Base-by-base conservation (phyloP, 2,113 vertebrate genomes). In the Neolamprologus sp. region DNA sequence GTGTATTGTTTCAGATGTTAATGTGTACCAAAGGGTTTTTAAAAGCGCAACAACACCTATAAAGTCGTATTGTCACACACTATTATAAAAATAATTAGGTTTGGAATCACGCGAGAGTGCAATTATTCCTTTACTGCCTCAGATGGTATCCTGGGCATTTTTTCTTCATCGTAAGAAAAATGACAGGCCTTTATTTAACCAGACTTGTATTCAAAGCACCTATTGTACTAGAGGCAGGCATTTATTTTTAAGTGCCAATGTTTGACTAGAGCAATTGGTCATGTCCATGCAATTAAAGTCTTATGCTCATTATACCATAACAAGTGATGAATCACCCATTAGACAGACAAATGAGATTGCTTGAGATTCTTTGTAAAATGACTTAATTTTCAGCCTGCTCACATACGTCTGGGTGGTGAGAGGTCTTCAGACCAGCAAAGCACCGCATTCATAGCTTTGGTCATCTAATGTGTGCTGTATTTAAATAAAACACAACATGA, bases 181-280 rank as follows among this genome's bases (percentile, higher is more conserved):
- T 49, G 23, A 51, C 26, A 78, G 2, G 26, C 26, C 26, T 51
- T 78, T 78, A 30, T 78, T 33, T 30, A 78, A 49, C 23, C 42
- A 30, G 71, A 28, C 42, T 49, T 78, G 73, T n/a, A n/a, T 51
- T 78, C 5, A 28, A 49, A 30, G 26, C 26, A 78, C 51, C 16
- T 51, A 51, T 78, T 78, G 17, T 78, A 12, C 17, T 9, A 51
- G 45, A 30, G 71, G 45, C 42, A 51, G 26, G 10, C 26, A 78
- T 78, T 78, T 49, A 30, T 78, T 51, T 75, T 78, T 33, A 78
- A 51, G 45, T 33, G 45, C 45, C 45, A 78, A 7, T 51, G 26
- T 78, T 78, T 78, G 73, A 78, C 73, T 78, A 51, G 26, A 78
- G 73, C 45, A 78, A 78, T 78, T 51, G 45, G 73, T 78, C 73